Conservation (phyloP, 64 coral and sea anemone genomes). For the Montipora cactus region DNA sequence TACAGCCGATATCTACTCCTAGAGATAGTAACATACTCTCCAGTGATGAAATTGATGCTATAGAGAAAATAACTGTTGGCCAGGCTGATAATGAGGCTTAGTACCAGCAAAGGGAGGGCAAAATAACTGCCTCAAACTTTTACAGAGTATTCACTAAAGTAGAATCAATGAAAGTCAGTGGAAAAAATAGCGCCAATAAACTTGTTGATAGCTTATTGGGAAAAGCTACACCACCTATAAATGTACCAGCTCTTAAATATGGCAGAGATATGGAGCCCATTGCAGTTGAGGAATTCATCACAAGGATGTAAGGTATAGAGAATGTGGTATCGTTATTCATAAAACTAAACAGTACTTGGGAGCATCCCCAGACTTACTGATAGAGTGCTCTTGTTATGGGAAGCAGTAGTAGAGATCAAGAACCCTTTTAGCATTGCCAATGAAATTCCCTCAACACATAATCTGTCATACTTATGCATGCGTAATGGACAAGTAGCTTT, state of each 20-base stretch:
- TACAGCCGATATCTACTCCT: neutral
- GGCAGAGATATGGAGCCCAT: conserved; percentile 62
- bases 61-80: conserved; percentile 50
- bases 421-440: conserved; percentile 56
- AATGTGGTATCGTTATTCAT: conserved; percentile 74
- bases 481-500: conserved; percentile 45
- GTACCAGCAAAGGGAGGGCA: conserved; percentile 30
- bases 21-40: conserved; percentile 20
- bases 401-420: conserved; percentile 51
- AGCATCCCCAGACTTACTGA: conserved; percentile 70
- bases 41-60: conserved; percentile 31
- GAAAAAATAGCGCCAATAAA: conserved; percentile 14
- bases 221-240: conserved; percentile 62
- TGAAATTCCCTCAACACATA: conserved; percentile 58
- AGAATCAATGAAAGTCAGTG: conserved; percentile 3
- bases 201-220: conserved; percentile 43
- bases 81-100: conserved; percentile 41
- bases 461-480: conserved; percentile 69
- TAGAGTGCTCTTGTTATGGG: conserved; percentile 73
- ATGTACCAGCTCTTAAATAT: conserved; percentile 60
- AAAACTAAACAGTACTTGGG: conserved; percentile 65
- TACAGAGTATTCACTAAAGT: conserved; percentile 32
- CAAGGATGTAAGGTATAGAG: conserved; percentile 41
- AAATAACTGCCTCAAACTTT: conserved; percentile 51
- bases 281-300: conserved; percentile 69